phyloP scores from a whole-genome alignment of 2,888 invertebrate genomes.

The Pristionchus mayeri region DNA sequence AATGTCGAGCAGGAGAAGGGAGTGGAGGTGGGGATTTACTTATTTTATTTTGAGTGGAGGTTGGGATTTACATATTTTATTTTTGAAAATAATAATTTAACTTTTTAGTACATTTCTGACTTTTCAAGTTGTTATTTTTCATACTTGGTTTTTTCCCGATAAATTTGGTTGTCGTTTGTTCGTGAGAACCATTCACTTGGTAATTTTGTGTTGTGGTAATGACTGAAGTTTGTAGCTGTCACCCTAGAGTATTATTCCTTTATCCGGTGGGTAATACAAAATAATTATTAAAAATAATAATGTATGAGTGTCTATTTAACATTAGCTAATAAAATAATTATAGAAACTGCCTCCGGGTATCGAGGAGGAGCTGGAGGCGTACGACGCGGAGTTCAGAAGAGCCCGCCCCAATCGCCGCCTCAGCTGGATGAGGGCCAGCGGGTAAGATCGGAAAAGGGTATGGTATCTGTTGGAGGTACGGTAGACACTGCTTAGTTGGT shows the following conservation, averaged over 20 bases:
- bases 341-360: conserved; percentile 57
- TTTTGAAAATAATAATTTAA: not conserved
- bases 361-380: conserved; percentile 56
- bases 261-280: not conserved
- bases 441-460: conserved; percentile 48
- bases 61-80: not conserved
- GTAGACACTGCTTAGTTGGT: not conserved
- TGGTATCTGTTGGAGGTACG: not conserved
- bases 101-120: not conserved
- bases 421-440: conserved; percentile 60
- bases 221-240: not conserved
- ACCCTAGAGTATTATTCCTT: too few relatives aligned
- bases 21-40: not conserved
- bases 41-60: conserved; percentile 5
- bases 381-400: conserved; percentile 49
- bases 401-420: conserved; percentile 60
- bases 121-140: not conserved
- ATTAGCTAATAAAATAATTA: not conserved
- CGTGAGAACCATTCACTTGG: not conserved
- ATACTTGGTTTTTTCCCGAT: not conserved
- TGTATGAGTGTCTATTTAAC: not conserved
- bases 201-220: not conserved
- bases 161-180: not conserved
- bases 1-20: conserved; percentile 57
- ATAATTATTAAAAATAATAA: too few relatives aligned